Base-by-base conservation (phyloP, 2,888 invertebrate species). In the Mesochorus sp. region DNA sequence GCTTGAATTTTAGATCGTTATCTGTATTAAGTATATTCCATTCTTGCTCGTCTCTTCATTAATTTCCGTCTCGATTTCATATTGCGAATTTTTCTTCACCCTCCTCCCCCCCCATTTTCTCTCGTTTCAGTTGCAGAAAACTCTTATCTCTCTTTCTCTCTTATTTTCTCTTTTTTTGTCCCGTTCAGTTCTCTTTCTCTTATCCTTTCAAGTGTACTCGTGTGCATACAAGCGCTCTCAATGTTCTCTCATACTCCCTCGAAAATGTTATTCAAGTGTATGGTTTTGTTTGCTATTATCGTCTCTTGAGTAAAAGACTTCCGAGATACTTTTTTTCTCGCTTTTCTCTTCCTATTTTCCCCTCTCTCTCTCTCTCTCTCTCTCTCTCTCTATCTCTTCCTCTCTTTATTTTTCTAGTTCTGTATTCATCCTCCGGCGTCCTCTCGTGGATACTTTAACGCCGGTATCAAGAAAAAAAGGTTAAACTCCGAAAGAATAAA, bases 161-260 rank as follows among this genome's bases (percentile, higher is more conserved):
- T 57, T 24, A 17, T 37, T n/a, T 34, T 31, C 31, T 42, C 42
- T 39, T 2, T 39, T 12, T 42, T 42, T 4, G 14, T 3, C 19
- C 64, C 62, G 75, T 70, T 57, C 57, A 53, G 51, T 62, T 44
- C 53, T 68, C 61, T 70, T 70, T 47, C 55, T 49, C 19, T 28
- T 10, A 14, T 47, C 10, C 34, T 24, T 31, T 21, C 34, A 12
- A 57, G 61, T 39, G 17, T 14, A 51, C 42, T 62, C 51, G 28
- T 53, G 61, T 55, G 76, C 66, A 72, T 72, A 77, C 67, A 72
- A n/a, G n/a, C n/a, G n/a, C n/a, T 57, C 31, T 31, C 14, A n/a
- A 53, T 67, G 67, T n/a, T 12, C 31, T 44, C 39, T 37, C n/a
- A n/a, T 31, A 14, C 42, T 59, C 44, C 42, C 31, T 61, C 28